phyloP scores from a whole-genome alignment of 2,113 vertebrate species.

The Psittacus erithacus region DNA sequence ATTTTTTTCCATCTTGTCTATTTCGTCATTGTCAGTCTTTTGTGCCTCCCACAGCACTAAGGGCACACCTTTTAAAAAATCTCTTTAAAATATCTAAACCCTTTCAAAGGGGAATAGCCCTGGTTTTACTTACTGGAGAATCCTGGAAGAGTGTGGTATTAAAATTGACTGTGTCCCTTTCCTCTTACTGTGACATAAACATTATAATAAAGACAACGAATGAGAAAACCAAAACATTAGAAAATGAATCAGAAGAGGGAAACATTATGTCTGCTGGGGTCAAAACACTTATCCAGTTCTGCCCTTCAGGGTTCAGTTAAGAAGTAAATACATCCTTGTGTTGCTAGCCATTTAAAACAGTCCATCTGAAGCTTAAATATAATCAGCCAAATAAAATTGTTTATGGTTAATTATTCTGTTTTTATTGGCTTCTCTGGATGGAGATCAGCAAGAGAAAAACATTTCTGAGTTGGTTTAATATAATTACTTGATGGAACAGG shows the following conservation, averaged over 20 bases:
- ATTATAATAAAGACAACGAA: background rate
- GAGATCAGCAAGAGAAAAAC: conserved; percentile 10
- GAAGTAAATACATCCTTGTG: background rate
- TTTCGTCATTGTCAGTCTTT: background rate
- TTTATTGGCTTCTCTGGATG: conserved; percentile 34
- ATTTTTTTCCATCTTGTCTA: background rate
- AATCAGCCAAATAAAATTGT: conserved; percentile 19
- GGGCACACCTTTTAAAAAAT: background rate
- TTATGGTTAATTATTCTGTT: conserved; percentile 23
- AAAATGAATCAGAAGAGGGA: background rate
- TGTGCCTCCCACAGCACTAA: background rate
- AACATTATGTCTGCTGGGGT: background rate
- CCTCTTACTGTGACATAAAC: background rate
- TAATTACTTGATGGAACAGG: conserved; percentile 8
- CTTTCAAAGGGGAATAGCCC: background rate
- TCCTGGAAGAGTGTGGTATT: background rate
- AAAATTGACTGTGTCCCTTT: background rate
- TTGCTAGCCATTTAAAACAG: background rate
- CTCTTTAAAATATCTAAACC: background rate
- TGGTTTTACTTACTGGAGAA: background rate
- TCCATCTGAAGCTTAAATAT: background rate
- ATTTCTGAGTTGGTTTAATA: conserved; percentile 35
- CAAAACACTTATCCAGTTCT: background rate
- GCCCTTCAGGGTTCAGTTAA: background rate
- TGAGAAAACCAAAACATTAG: background rate